These are phyloP conservation scores for Urocolius indicus DNA, from an alignment of 2,113 vertebrate species.

Conservation along the genomic window DNA sequence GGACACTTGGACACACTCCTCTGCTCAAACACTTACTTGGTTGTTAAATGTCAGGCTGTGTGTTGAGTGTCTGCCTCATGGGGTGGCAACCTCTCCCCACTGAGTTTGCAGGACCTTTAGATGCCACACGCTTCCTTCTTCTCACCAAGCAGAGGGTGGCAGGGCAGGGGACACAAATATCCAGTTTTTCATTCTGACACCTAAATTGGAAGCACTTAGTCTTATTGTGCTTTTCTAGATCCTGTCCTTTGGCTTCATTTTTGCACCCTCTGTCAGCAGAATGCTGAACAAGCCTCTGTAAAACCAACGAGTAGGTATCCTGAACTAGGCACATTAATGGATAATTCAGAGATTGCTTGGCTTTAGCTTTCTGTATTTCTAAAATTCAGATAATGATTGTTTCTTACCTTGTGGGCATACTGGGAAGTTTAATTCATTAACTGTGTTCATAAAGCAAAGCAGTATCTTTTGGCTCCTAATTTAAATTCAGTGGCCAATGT, in stretches of 20 bases:
- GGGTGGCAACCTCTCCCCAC: not conserved
- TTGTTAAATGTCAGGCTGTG: not conserved
- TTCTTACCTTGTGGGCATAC: slow-evolving; percentile 11
- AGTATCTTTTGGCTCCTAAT: slow-evolving; percentile 46
- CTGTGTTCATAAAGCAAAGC: slow-evolving; percentile 12
- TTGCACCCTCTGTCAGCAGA: not conserved
- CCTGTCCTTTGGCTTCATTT: not conserved
- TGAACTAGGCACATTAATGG: not conserved
- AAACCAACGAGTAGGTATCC: not conserved
- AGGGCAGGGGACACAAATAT: not conserved
- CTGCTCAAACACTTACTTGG: not conserved
- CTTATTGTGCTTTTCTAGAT: not conserved
- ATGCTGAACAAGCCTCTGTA: not conserved
- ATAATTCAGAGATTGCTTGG: slow-evolving; percentile 21
- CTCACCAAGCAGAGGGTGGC: not conserved
- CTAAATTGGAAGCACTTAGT: not conserved
- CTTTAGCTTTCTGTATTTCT: not conserved
- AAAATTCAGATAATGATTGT: slow-evolving; percentile 28
- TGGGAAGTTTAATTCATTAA: slow-evolving; percentile 48
- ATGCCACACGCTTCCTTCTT: not conserved
- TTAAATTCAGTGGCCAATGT: slow-evolving; percentile 54
- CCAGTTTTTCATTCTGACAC: not conserved
- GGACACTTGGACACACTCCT: not conserved
- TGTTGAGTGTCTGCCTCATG: not conserved
- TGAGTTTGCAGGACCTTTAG: not conserved